Evolutionary conservation across 2,797 vertebrate genomes (phyloP).

Genomic region (Sebastes iracundus): DNA sequence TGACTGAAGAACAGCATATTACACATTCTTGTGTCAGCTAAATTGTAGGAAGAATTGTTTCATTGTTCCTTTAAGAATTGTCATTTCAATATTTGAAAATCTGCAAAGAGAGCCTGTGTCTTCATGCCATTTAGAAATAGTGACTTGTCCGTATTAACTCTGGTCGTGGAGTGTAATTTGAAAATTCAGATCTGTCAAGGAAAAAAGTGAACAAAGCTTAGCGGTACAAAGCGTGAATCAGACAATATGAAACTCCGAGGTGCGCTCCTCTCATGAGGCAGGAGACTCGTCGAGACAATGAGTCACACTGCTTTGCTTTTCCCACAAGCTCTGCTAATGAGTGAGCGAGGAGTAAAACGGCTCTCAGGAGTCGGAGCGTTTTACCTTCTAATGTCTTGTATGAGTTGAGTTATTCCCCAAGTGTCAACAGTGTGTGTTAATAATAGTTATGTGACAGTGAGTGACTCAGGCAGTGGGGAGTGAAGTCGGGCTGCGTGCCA

Average conservation of each 20-base stretch:
- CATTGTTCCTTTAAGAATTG: slow-evolving; percentile 51
- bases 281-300: slow-evolving; percentile 53
- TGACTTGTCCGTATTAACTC: slow-evolving; percentile 29
- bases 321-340: slow-evolving; percentile 50
- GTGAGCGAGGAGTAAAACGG: slow-evolving; percentile 35
- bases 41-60: slow-evolving; percentile 55
- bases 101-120: slow-evolving; percentile 24
- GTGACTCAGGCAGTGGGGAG: slow-evolving; percentile 49
- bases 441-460: slow-evolving; percentile 71
- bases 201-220: slow-evolving; percentile 30
- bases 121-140: slow-evolving; percentile 27
- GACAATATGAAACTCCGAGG: slow-evolving; percentile 42
- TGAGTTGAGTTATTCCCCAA: slow-evolving; percentile 58
- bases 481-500: slow-evolving; percentile 52
- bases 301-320: slow-evolving; percentile 58
- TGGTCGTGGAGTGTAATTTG: slow-evolving; percentile 40
- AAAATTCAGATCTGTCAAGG: slow-evolving; percentile 53
- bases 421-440: slow-evolving; percentile 64
- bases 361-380: slow-evolving; percentile 45
- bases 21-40: slow-evolving; percentile 50
- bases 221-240: slow-evolving; percentile 35
- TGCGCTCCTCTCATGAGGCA: slow-evolving; percentile 45
- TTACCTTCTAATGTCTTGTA: slow-evolving; percentile 50
- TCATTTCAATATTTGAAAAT: slow-evolving; percentile 44
- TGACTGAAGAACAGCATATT: slow-evolving; percentile 50